These are phyloP conservation scores for Psephotus haematonotus DNA, from an alignment of 2,113 vertebrate species.

Conservation along the genomic window DNA sequence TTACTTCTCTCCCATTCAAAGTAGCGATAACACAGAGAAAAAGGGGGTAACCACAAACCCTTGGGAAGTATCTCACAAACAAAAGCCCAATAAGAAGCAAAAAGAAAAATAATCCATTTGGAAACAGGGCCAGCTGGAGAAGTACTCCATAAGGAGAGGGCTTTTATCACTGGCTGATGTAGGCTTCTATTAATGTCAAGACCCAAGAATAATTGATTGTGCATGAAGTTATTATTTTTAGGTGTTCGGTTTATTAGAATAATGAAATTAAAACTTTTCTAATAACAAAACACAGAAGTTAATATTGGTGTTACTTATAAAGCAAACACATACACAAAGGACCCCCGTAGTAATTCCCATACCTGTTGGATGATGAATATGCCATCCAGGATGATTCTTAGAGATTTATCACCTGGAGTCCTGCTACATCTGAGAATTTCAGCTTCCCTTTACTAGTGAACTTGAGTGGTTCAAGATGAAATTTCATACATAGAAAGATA, in stretches of 20 bases:
- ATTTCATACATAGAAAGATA: neutral
- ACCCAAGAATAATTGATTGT: neutral
- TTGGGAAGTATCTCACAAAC: neutral
- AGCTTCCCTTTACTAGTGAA: neutral
- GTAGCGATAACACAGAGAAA: no score
- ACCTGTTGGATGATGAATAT: neutral
- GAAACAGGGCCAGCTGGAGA: neutral
- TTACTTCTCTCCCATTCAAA: no score
- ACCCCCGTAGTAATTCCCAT: neutral
- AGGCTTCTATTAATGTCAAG: neutral
- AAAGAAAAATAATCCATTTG: neutral
- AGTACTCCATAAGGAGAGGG: neutral
- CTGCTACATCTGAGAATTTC: neutral
- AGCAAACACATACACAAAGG: neutral
- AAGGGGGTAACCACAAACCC: rapidly evolving
- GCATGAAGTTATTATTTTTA: neutral
- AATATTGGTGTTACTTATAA: neutral
- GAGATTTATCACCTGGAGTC: neutral
- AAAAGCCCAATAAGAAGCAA: neutral
- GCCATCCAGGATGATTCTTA: neutral
- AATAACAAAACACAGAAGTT: neutral
- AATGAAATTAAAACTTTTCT: conserved; percentile 2
- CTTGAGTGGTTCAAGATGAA: neutral
- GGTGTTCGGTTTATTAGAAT: conserved; percentile 24
- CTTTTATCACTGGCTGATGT: neutral